A percentile compares a stretch with the other conserved stretches of the same genome.
These are phyloP conservation scores for Rhea pennata DNA, from an alignment of 2,113 vertebrate species.

Conservation along the genomic window DNA sequence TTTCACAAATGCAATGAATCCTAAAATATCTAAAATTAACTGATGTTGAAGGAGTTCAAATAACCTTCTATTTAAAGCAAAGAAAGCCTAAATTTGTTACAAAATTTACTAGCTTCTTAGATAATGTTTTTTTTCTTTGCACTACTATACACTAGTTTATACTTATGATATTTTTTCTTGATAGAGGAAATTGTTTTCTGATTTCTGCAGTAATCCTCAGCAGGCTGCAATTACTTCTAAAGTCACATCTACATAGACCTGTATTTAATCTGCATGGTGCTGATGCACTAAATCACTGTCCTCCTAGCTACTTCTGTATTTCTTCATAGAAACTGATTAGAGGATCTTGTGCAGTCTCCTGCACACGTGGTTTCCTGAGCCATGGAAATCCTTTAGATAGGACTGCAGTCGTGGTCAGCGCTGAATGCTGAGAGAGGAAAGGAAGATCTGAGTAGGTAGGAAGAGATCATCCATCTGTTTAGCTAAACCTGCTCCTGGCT, in stretches of 20 bases:
- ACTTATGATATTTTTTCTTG: not conserved
- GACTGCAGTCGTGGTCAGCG: not conserved
- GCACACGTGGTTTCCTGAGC: not conserved
- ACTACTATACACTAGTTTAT: not conserved
- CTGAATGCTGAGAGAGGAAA: not conserved
- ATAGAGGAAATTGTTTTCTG: accelerated
- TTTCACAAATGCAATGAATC: not conserved
- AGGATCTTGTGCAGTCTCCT: not conserved
- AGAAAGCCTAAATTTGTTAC: not conserved
- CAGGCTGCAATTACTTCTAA: not conserved
- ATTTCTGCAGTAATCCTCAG: not conserved
- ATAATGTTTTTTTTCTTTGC: not conserved
- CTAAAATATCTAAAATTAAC: not conserved
- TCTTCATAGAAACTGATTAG: not conserved
- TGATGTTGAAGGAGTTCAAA: not conserved
- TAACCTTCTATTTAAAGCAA: not conserved
- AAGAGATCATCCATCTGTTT: constrained; percentile 3
- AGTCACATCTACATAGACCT: not conserved
- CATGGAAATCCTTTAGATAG: not conserved
- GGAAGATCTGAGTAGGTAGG: not conserved
- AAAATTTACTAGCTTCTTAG: not conserved
- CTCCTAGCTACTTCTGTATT: not conserved
- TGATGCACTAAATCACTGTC: not conserved
- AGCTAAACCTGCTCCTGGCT: constrained; percentile 31
- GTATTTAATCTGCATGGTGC: not conserved